Conservation (phyloP, 2,113 vertebrate species). For the Marcusenius ussheri region DNA sequence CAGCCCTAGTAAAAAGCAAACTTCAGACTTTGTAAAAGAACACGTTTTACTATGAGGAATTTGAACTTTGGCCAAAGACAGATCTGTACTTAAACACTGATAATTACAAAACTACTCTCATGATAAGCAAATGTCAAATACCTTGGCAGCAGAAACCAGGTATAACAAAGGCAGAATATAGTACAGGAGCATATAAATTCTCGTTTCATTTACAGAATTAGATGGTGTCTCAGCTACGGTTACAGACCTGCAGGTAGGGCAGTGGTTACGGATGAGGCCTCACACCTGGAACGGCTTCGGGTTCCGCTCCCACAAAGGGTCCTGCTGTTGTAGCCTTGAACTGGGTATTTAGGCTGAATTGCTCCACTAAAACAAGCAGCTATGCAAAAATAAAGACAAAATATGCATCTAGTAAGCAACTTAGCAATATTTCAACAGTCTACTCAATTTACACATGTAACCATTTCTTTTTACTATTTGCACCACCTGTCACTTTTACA, state of each 20-base stretch:
- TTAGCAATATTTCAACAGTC: neutral
- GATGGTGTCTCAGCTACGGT: neutral
- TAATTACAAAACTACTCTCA: neutral
- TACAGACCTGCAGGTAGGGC: neutral
- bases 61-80: neutral
- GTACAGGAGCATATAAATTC: neutral
- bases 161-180: neutral
- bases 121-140: neutral
- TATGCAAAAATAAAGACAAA: neutral
- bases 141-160: neutral
- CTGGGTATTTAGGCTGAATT: neutral
- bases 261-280: neutral
- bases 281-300: neutral
- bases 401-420: neutral
- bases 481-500: neutral
- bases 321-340: neutral
- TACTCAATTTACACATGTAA: neutral
- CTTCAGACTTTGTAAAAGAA: neutral
- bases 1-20: neutral
- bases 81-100: neutral
- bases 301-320: neutral
- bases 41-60: neutral
- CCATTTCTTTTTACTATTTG: neutral
- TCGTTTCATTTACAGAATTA: neutral
- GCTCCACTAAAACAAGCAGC: neutral